Evolutionary conservation across 2,113 vertebrate genomes (phyloP).

Genomic region (Rhynchomys soricoides): DNA sequence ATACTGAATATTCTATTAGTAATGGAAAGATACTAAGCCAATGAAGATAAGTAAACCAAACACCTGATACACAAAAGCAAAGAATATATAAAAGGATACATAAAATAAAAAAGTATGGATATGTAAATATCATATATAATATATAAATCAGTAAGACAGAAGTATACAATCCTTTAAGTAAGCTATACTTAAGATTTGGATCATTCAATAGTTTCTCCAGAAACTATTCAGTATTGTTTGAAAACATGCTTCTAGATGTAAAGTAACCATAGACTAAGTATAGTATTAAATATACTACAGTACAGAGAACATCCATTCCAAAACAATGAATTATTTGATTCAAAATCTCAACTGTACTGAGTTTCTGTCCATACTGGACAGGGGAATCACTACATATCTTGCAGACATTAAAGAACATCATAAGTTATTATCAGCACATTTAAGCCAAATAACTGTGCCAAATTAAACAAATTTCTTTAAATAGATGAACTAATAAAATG

Average conservation of each 20-base stretch:
- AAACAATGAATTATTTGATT: background rate
- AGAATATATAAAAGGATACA: background rate
- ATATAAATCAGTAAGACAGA: background rate
- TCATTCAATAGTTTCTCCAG: background rate
- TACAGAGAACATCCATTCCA: background rate
- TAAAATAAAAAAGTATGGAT: background rate
- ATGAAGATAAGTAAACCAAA: background rate
- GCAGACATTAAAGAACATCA: background rate
- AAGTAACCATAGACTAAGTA: background rate
- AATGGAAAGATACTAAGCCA: background rate
- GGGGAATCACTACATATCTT: no score
- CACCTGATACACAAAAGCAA: background rate
- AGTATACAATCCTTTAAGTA: background rate
- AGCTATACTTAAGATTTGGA: background rate
- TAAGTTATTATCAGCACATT: background rate
- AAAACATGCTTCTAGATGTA: background rate
- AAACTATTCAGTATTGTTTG: background rate
- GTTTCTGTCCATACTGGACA: background rate
- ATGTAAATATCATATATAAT: background rate
- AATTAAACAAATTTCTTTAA: background rate
- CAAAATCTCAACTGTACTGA: background rate
- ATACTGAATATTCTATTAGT: background rate
- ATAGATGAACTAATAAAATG: background rate
- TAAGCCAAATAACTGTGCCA: background rate
- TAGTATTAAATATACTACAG: background rate